Evolutionary conservation across 2,113 vertebrate genomes (phyloP).

Genomic region (Tinamus guttatus): DNA sequence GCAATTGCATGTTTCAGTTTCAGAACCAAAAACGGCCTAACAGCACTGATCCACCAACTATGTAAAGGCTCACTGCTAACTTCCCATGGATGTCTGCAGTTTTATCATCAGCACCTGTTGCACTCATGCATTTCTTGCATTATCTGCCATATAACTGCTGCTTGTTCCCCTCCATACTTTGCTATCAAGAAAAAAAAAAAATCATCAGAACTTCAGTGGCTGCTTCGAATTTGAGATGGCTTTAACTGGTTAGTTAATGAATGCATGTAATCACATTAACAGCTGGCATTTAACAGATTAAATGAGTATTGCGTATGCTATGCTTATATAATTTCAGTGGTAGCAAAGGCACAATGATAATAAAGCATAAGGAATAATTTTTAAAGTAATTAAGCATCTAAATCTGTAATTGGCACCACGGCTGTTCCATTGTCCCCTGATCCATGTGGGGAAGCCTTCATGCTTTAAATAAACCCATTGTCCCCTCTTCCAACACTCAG

Average conservation of each 20-base stretch:
- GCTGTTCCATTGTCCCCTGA: background rate
- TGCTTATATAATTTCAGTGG: background rate
- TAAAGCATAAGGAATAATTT: background rate
- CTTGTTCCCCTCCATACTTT: background rate
- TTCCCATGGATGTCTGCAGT: background rate
- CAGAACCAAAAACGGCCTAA: background rate
- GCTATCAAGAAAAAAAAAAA: background rate
- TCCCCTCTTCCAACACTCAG: background rate
- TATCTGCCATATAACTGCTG: background rate
- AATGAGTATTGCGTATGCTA: background rate
- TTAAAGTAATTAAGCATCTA: background rate
- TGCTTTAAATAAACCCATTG: background rate
- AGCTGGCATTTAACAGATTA: background rate
- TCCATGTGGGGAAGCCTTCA: background rate
- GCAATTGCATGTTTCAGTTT: background rate
- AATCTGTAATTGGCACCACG: background rate
- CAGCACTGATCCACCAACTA: background rate
- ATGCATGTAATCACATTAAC: background rate
- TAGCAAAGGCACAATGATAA: background rate
- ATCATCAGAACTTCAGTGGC: background rate
- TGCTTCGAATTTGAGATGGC: background rate
- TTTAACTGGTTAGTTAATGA: background rate
- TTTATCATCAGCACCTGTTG: background rate
- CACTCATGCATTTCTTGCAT: background rate
- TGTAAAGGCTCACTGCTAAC: background rate